Conservation (phyloP, 2,888 invertebrate genomes). For the Exocentrus adspersus region DNA sequence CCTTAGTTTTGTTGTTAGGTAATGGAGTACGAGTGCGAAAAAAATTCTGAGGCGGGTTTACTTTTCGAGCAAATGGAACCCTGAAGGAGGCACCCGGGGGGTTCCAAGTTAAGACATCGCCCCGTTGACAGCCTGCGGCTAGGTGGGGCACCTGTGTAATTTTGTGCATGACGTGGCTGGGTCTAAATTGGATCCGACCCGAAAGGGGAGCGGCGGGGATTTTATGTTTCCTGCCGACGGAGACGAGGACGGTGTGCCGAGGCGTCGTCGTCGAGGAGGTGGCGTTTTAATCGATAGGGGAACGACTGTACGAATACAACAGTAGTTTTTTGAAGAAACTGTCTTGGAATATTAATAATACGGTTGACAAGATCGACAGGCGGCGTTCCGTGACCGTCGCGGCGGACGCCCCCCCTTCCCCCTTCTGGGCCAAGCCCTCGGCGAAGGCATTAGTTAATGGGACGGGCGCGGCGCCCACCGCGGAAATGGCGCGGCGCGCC, state of each 20-base stretch:
- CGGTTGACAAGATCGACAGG: no score
- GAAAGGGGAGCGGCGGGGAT: neutral
- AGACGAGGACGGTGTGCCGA: no score
- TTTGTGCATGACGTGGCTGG: constrained; percentile 20
- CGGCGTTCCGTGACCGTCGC: neutral
- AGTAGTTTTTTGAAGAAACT: no score
- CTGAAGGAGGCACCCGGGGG: no score
- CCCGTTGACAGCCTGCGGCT: constrained; percentile 1
- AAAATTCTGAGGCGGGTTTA: no score
- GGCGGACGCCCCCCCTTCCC: neutral
- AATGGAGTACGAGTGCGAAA: no score
- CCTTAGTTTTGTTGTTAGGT: no score
- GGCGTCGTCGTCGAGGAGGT: neutral
- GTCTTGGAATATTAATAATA: no score
- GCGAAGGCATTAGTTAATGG: constrained; percentile 18
- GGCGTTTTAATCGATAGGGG: no score
- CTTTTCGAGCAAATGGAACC: no score
- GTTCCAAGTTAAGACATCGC: constrained; percentile 17
- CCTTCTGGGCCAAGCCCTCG: constrained; percentile 9
- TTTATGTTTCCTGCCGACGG: constrained; percentile 3
- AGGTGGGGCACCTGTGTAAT: constrained; percentile 21
- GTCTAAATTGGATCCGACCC: constrained; percentile 12
- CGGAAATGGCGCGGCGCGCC: constrained; percentile 4
- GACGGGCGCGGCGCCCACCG: constrained; percentile 22
- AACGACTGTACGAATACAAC: no score